Conservation (phyloP, 2,113 vertebrate species). For the pig (Sus scrofa) region T2T-Sscrofa CM000813.6:122100001-122100500, state of each 20-base stretch:
- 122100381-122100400: background rate
- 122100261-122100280: background rate
- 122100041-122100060: background rate
- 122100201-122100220: background rate
- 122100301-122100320: background rate
- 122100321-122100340: background rate
- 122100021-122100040: background rate
- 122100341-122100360: conserved; percentile 23
- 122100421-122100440: background rate
- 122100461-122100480: background rate
- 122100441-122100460: background rate
- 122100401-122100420: background rate
- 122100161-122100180: background rate
- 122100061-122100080: conserved; percentile 29
- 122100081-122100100: background rate
- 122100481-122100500: background rate
- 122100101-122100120: background rate
- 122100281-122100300: background rate
- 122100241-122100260: background rate
- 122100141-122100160: background rate
- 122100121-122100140: background rate
- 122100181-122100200: background rate
- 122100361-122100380: background rate
- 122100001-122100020: background rate
- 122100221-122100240: background rate